Evolutionary conservation across 2,888 invertebrate genomes (phyloP).

Genomic region (Drosophila phalerata): DNA sequence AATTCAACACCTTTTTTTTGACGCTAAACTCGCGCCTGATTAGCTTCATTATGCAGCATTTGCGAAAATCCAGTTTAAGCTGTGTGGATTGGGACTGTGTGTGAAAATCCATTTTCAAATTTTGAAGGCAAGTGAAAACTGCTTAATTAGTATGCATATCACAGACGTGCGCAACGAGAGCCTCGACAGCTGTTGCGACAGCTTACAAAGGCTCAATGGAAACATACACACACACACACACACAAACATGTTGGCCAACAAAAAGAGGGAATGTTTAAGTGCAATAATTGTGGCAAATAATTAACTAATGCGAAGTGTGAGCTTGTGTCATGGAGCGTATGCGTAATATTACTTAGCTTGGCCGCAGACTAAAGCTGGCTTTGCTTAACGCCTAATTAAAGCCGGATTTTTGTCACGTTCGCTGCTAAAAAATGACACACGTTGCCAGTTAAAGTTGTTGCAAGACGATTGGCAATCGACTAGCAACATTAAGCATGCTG

Average conservation of each 20-base stretch:
- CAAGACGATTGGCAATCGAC: slow-evolving; percentile 58
- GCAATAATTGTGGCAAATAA: slow-evolving; percentile 35
- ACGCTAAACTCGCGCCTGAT: slow-evolving; percentile 66
- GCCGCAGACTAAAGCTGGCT: background rate
- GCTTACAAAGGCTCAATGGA: slow-evolving; percentile 48
- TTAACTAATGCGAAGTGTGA: slow-evolving; percentile 16
- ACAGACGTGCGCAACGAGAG: slow-evolving; percentile 42
- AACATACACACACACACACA: background rate
- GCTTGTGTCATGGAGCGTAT: slow-evolving; percentile 51
- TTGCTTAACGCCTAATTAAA: slow-evolving; percentile 34
- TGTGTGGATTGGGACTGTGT: slow-evolving; percentile 11
- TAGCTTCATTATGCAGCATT: slow-evolving; percentile 75
- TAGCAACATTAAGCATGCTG: slow-evolving; percentile 27
- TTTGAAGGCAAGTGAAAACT: slow-evolving; percentile 35
- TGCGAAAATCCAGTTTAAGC: slow-evolving; percentile 73
- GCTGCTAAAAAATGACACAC: slow-evolving; percentile 60
- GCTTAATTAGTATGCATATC: slow-evolving; percentile 76
- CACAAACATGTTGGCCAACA: background rate
- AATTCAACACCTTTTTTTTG: slow-evolving; percentile 24
- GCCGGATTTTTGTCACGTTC: slow-evolving; percentile 76
- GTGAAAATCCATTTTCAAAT: slow-evolving; percentile 27
- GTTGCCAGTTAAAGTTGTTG: slow-evolving; percentile 52
- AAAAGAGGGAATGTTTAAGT: slow-evolving; percentile 2
- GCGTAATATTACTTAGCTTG: slow-evolving; percentile 28
- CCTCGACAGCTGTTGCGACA: slow-evolving; percentile 36